These are phyloP conservation scores for Heliconius ismenius DNA, from an alignment of 2,888 invertebrate species.

Conservation along the genomic window DNA sequence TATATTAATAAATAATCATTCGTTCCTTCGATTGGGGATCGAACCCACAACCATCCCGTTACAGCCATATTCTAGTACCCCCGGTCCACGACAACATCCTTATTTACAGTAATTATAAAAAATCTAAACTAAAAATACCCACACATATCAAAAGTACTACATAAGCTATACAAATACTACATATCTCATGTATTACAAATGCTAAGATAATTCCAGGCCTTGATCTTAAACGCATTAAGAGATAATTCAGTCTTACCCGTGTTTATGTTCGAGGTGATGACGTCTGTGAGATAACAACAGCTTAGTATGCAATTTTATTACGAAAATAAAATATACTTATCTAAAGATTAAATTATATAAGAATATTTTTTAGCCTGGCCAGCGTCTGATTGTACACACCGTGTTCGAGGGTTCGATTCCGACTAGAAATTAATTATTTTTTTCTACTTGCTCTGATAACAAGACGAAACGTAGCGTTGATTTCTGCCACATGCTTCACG, in stretches of 20 bases:
- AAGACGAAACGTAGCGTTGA: neutral
- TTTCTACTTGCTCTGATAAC: neutral
- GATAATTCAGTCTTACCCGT: constrained; percentile 19
- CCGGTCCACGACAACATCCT: neutral
- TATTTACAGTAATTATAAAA: neutral
- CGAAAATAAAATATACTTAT: neutral
- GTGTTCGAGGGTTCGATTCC: neutral
- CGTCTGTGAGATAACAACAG: constrained; percentile 12
- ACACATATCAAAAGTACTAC: neutral
- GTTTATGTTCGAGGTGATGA: constrained; percentile 25
- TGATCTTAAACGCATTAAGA: constrained; percentile 25
- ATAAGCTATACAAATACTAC: neutral
- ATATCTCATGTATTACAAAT: constrained; percentile 13
- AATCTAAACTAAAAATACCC: neutral
- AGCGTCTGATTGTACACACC: neutral
- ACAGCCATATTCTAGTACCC: no score
- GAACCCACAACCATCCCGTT: no score
- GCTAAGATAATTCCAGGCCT: constrained; percentile 17
- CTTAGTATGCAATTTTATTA: neutral
- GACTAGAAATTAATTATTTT: neutral
- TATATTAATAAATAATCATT: no score
- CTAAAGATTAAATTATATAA: neutral
- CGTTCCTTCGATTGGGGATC: no score
- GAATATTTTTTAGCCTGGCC: neutral
- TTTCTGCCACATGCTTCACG: neutral